Conservation (phyloP, 2,797 vertebrate species). For the Synaphobranchus kaupii region DNA sequence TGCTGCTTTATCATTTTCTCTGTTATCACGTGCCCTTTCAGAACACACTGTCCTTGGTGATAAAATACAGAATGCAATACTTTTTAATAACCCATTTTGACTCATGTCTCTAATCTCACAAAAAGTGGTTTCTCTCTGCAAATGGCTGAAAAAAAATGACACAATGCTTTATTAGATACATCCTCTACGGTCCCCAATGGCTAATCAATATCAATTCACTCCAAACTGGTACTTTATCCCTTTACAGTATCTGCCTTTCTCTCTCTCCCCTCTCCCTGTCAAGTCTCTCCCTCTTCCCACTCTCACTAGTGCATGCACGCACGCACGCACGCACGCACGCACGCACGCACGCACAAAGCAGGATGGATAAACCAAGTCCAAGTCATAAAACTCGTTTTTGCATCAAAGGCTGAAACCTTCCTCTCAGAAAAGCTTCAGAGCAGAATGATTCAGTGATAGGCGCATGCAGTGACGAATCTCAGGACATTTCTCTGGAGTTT, state of each 20-base stretch:
- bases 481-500: slow-evolving; percentile 59
- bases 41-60: not conserved
- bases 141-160: not conserved
- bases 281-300: not conserved
- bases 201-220: slow-evolving; percentile 9
- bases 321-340: not conserved
- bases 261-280: not conserved
- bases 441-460: not conserved
- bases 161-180: not conserved
- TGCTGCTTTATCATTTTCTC: not conserved
- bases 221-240: not conserved
- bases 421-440: not conserved
- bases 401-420: not conserved
- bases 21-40: not conserved
- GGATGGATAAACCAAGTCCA: not conserved
- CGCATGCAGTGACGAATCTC: slow-evolving; percentile 30
- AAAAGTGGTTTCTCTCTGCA: not conserved
- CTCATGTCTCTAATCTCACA: not conserved
- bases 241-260: not conserved
- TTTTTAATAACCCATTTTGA: not conserved
- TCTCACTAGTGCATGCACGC: not conserved
- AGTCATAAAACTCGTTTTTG: not conserved
- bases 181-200: not conserved
- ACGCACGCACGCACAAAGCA: not conserved
- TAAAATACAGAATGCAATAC: not conserved